phyloP scores from a whole-genome alignment of 1,140 invertebrate genomes.

The Meteorus sp. region DNA sequence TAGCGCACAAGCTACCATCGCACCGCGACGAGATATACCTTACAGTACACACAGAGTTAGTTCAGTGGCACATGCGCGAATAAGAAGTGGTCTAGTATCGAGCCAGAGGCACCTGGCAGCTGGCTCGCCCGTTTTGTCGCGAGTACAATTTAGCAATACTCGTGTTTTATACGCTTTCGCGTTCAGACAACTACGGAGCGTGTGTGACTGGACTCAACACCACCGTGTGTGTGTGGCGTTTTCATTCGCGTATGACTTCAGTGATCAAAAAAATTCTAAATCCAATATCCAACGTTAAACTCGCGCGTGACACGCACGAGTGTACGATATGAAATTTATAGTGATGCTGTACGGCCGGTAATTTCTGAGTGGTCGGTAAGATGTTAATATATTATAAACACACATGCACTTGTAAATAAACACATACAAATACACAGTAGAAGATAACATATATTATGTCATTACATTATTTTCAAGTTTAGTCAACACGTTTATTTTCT shows the following conservation, averaged over 20 bases:
- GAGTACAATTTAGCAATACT: conserved; percentile 3
- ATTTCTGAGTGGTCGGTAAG: conserved; percentile 51
- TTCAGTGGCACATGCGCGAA: conserved; percentile 50
- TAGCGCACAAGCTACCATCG: no score
- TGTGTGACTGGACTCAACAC: background rate
- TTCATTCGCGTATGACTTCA: no score
- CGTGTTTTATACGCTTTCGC: background rate
- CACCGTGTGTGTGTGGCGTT: background rate
- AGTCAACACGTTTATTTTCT: no score
- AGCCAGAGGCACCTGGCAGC: conserved; percentile 45
- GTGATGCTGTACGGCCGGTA: conserved; percentile 39
- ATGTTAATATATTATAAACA: conserved; percentile 10
- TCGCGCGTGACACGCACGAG: conserved; percentile 18
- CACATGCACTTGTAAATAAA: no score
- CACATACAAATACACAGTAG: no score
- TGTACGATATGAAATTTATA: conserved; percentile 30
- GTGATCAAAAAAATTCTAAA: no score
- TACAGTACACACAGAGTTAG: no score
- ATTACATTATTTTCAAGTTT: no score
- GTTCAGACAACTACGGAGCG: no score
- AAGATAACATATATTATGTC: no score
- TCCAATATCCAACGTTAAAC: background rate
- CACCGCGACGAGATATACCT: no score
- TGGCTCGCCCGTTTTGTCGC: conserved; percentile 43
- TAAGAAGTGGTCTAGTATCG: conserved; percentile 48